Conservation (phyloP, 1,140 invertebrate genomes). For the Lepidostoma basale region DNA sequence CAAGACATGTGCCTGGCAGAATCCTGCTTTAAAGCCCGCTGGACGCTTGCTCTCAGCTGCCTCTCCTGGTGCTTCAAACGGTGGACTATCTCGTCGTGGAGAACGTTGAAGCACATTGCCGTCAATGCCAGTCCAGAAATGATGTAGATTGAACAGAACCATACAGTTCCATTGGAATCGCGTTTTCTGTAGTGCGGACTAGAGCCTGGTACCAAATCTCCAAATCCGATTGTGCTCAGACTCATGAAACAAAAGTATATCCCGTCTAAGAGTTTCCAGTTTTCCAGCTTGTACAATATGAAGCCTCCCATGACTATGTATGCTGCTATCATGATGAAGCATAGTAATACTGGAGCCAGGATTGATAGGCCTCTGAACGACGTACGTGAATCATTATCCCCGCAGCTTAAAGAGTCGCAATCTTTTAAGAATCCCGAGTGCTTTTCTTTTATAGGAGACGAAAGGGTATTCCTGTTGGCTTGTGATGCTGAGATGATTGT, state of each 20-base stretch:
- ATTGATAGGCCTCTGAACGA: slow-evolving; percentile 77
- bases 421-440: slow-evolving; percentile 58
- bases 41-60: slow-evolving; percentile 52
- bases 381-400: slow-evolving; percentile 73
- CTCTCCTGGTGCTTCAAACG: slow-evolving; percentile 69
- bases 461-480: slow-evolving; percentile 61
- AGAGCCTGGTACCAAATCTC: slow-evolving; percentile 85
- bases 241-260: slow-evolving; percentile 95
- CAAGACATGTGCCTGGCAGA: slow-evolving; percentile 46
- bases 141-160: slow-evolving; percentile 95
- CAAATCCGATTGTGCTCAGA: slow-evolving; percentile 90
- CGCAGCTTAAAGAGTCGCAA: slow-evolving; percentile 72
- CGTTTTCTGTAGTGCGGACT: slow-evolving; percentile 59
- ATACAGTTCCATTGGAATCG: slow-evolving; percentile 71
- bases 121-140: slow-evolving; percentile 94
- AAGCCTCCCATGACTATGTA: slow-evolving; percentile 89
- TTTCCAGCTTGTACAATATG: slow-evolving; percentile 83
- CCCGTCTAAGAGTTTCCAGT: slow-evolving; percentile 88
- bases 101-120: slow-evolving; percentile 97
- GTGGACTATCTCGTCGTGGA: slow-evolving; percentile 91
- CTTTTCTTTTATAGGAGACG: slow-evolving; percentile 65
- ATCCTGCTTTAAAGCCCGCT: slow-evolving; percentile 55
- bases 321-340: slow-evolving; percentile 78
- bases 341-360: slow-evolving; percentile 76
- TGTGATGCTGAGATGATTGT: slow-evolving; percentile 61